These are phyloP conservation scores for Episyrphus balteatus DNA, from an alignment of 1,140 invertebrate species.

Conservation along the genomic window DNA sequence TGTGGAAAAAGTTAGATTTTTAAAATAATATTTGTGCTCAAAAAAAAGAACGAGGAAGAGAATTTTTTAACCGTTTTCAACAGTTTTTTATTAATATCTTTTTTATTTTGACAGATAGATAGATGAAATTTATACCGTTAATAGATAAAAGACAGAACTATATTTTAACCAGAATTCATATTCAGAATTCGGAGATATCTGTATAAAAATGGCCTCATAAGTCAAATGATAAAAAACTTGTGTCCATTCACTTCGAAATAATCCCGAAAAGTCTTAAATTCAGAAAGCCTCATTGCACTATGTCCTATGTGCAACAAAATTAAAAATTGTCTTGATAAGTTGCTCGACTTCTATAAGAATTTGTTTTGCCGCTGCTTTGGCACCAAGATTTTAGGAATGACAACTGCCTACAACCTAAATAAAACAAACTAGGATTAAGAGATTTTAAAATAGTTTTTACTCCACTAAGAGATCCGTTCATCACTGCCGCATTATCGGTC, in stretches of 20 bases:
- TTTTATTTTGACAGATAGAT: no score
- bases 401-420: constrained; percentile 1
- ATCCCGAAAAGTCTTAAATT: background rate
- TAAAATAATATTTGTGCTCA: no score
- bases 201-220: no score
- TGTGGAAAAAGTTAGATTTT: no score
- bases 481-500: background rate
- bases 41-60: no score
- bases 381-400: background rate
- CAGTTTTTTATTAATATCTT: no score
- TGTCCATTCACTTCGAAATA: constrained; percentile 1
- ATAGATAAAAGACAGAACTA: no score
- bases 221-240: background rate
- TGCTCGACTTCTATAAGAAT: background rate
- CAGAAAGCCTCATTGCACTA: background rate
- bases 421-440: background rate
- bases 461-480: background rate
- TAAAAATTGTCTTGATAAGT: background rate
- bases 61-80: no score
- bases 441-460: background rate
- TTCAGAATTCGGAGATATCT: no score
- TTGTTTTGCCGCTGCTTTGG: background rate
- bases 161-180: no score
- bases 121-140: no score
- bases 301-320: constrained; percentile 1